phyloP scores from a whole-genome alignment of 1,140 invertebrate species.

The Achroia grisella region DNA sequence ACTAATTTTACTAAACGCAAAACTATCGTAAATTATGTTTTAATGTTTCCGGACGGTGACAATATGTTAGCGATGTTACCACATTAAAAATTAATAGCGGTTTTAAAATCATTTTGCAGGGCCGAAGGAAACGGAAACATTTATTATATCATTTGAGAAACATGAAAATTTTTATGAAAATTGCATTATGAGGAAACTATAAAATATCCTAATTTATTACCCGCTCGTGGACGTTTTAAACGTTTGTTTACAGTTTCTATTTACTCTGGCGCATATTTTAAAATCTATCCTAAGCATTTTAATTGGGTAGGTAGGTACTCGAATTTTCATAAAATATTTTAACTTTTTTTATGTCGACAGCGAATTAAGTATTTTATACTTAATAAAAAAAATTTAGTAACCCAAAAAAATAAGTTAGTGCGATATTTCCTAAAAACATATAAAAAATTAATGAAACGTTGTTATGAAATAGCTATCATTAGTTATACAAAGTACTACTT shows the following conservation, averaged over 20 bases:
- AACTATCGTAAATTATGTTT: constrained; percentile 65
- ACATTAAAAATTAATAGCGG: constrained; percentile 63
- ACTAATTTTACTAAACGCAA: constrained; percentile 62
- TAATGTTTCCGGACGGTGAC: constrained; percentile 64
- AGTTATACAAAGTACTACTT: no score
- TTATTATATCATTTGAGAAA: constrained; percentile 59
- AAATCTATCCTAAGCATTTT: no score
- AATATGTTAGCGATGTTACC: constrained; percentile 50
- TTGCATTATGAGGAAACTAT: constrained; percentile 44
- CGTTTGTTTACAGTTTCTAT: not conserved
- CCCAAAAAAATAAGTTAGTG: no score
- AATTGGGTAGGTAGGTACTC: no score
- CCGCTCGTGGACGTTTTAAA: not conserved
- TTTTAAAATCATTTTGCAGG: constrained; percentile 60
- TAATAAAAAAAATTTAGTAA: no score
- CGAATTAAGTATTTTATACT: no score
- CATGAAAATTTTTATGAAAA: constrained; percentile 46
- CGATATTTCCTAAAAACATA: no score
- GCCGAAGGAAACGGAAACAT: constrained; percentile 57
- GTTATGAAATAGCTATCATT: no score
- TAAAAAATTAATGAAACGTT: no score
- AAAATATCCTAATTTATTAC: constrained; percentile 29
- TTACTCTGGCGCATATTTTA: no score
- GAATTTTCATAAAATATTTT: no score
- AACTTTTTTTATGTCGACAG: no score